phyloP scores from a whole-genome alignment of 2,113 vertebrate species.

The Theristicus caerulescens region DNA sequence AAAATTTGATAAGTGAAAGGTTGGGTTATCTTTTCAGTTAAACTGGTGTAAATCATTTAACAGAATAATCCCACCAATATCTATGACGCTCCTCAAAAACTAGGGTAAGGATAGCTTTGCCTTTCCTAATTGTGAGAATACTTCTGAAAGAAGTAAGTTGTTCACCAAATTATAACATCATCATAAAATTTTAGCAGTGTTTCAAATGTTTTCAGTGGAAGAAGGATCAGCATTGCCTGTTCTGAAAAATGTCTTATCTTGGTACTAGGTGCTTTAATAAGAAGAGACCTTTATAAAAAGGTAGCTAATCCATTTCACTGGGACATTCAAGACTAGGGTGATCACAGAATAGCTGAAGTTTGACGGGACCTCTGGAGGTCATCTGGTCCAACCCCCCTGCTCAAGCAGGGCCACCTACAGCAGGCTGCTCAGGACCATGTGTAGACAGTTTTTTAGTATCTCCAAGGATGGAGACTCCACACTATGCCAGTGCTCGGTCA shows the following conservation, averaged over 20 bases:
- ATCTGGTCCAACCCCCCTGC: background rate
- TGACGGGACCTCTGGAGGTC: background rate
- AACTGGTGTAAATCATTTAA: background rate
- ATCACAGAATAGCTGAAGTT: background rate
- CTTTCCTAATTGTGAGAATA: background rate
- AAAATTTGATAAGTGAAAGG: background rate
- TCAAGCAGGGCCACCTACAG: background rate
- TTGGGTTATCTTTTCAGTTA: background rate
- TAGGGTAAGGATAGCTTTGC: background rate
- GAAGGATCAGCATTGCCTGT: background rate
- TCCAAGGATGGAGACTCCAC: background rate
- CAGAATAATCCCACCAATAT: background rate
- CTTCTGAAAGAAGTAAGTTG: background rate
- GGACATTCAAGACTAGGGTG: background rate
- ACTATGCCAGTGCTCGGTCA: background rate
- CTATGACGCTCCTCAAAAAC: background rate
- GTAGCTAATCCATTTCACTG: background rate
- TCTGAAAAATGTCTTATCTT: background rate
- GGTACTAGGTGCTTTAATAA: background rate
- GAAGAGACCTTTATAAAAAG: background rate
- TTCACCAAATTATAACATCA: background rate
- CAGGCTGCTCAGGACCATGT: background rate
- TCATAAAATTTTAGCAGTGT: background rate
- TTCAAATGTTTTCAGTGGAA: background rate
- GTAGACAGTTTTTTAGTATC: background rate